Evolutionary conservation across 2,113 vertebrate species (phyloP), one percentile per base, ranked within the genome.

Genomic region (Collichthys lucidus): DNA sequence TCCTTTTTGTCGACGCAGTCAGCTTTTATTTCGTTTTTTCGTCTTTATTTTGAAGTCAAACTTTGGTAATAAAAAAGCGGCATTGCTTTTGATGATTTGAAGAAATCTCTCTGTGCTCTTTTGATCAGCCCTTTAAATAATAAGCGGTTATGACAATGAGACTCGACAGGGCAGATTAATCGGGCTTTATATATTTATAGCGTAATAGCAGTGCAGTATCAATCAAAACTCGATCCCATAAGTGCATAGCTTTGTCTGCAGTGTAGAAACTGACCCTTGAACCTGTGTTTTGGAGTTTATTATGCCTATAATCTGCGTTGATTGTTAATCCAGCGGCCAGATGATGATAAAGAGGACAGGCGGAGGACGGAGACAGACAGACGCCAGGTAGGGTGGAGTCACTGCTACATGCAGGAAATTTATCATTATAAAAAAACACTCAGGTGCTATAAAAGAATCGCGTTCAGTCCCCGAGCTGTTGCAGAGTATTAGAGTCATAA

Each of bases 341-440:
- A 59, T 88, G 87, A 87, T 82, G 68, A 90, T 79, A 89, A 87
- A 85, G 82, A 79, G 71, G 68, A 83, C 70, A 69, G 59, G 46
- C 26, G 3, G 76, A 26, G 74, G 77, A 60, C 88, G 62, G 74
- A 90, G 87, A 84, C 89, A 89, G 73, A 68, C 77, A 82, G 91
- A 88, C 87, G 87, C 84, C 89, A 79, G 62, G 77, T 76, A 72
- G 88, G 88, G 88, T 88, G 91, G 86, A 82, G 89, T 72, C 77
- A 50, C 68, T 3, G 42, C 40, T 26, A 31, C 75, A 62, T 17
- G 52, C 52, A 81, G 66, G 72, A 83, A 50, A 88, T 84, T 75
- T 70, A 76, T 84, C 77, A 69, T 86, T 72, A 74, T 22, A 46
- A 53, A 61, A 72, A 64, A 44, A n/a, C n/a, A n/a, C 53, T 44